Evolutionary conservation across 37 sponge, comb jelly and placozoan species (phyloP).

Genomic region (Axinella damicornis): DNA sequence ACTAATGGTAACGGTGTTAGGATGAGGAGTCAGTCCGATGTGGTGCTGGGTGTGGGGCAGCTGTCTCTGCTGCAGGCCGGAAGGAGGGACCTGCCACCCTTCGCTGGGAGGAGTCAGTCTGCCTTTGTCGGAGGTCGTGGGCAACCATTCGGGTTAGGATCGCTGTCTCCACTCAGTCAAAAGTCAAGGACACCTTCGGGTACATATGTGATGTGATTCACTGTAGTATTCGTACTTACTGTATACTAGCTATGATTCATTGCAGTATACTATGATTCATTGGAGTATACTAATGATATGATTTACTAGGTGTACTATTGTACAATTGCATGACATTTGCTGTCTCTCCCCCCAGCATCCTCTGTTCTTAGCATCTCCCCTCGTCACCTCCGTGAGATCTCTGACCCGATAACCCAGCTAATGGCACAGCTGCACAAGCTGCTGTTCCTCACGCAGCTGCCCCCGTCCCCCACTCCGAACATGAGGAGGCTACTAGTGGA

Average conservation of each 20-base stretch:
- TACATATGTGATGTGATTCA: neutral
- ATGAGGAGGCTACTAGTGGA: slow-evolving; percentile 59
- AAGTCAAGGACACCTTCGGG: slow-evolving; percentile 32
- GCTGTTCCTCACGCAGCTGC: slow-evolving; percentile 72
- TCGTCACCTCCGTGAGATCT: slow-evolving; percentile 67
- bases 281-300: too few species aligned
- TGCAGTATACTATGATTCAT: too few species aligned
- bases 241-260: too few species aligned
- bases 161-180: slow-evolving; percentile 13
- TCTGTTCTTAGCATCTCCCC: slow-evolving; percentile 73
- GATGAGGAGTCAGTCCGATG: slow-evolving; percentile 21
- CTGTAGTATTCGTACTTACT: too few species aligned
- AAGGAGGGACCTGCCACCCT: neutral
- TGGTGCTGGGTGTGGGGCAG: neutral
- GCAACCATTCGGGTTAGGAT: neutral
- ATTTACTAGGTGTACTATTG: too few species aligned
- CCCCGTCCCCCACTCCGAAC: slow-evolving; percentile 47
- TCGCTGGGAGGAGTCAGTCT: neutral
- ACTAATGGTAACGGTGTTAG: neutral
- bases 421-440: slow-evolving; percentile 82
- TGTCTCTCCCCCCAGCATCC: slow-evolving; percentile 13
- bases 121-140: neutral
- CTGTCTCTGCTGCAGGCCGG: too few species aligned
- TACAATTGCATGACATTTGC: neutral
- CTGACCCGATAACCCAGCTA: slow-evolving; percentile 76